Conservation (phyloP, 2,113 vertebrate species). For the Oncorhynchus mykiss region DNA sequence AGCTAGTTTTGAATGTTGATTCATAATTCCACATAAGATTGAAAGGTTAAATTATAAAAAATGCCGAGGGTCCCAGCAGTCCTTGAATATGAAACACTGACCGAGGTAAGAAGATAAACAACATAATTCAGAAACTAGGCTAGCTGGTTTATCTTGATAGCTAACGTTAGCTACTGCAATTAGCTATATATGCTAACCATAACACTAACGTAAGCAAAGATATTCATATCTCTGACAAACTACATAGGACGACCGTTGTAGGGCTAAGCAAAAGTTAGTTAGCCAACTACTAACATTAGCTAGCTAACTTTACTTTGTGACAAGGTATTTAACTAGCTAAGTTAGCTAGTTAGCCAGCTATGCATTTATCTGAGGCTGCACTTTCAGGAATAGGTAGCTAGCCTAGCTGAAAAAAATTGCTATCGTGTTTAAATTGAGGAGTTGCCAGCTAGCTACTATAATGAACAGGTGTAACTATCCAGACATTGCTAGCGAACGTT, state of each 20-base stretch:
- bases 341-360: too few relatives aligned
- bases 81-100: slow-evolving; percentile 37
- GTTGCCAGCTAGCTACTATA: too few relatives aligned
- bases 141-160: not conserved
- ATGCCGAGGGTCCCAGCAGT: slow-evolving; percentile 40
- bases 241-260: not conserved
- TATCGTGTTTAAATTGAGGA: too few relatives aligned
- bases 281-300: too few relatives aligned
- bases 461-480: too few relatives aligned
- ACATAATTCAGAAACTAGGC: not conserved
- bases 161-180: not conserved
- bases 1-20: slow-evolving; percentile 15
- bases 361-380: too few relatives aligned
- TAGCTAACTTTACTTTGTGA: too few relatives aligned
- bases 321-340: too few relatives aligned
- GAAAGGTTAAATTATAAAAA: not conserved
- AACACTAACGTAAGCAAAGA: not conserved
- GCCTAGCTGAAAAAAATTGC: too few relatives aligned
- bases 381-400: too few relatives aligned
- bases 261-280: too few relatives aligned
- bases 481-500: too few relatives aligned
- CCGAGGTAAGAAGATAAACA: slow-evolving; percentile 35
- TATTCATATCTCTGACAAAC: not conserved
- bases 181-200: not conserved
- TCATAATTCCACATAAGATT: not conserved